Evolutionary conservation across 2,797 vertebrate genomes (phyloP).

Genomic region (Sylvilagus floridanus): DNA sequence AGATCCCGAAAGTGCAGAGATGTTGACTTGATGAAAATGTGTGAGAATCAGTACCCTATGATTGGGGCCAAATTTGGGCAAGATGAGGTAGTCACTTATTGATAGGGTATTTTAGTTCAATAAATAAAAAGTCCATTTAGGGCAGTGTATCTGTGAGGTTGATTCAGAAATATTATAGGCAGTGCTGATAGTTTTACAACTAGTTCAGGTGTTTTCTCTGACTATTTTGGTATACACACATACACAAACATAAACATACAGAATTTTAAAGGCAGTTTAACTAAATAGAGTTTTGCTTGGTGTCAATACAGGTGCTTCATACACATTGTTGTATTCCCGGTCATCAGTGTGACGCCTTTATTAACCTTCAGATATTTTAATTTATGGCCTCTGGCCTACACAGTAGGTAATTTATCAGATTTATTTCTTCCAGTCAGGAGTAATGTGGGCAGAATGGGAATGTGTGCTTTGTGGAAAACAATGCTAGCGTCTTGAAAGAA

Average conservation of each 20-base stretch:
- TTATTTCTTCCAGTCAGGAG: background rate
- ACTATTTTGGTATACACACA: background rate
- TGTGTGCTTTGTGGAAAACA: background rate
- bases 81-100: background rate
- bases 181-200: background rate
- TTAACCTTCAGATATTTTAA: background rate
- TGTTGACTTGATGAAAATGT: background rate
- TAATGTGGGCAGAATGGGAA: background rate
- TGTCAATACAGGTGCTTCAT: background rate
- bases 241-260: background rate
- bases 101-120: background rate
- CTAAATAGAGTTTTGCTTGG: background rate
- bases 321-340: background rate
- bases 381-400: conserved; percentile 34
- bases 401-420: background rate
- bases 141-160: background rate
- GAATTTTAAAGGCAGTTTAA: background rate
- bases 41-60: background rate
- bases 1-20: background rate
- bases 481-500: conserved; percentile 11
- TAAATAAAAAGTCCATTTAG: background rate
- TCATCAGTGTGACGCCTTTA: background rate
- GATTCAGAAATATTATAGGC: background rate
- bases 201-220: background rate
- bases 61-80: background rate